These are phyloP conservation scores for Astur gentilis DNA, from an alignment of 2,113 vertebrate genomes.

Conservation along the genomic window DNA sequence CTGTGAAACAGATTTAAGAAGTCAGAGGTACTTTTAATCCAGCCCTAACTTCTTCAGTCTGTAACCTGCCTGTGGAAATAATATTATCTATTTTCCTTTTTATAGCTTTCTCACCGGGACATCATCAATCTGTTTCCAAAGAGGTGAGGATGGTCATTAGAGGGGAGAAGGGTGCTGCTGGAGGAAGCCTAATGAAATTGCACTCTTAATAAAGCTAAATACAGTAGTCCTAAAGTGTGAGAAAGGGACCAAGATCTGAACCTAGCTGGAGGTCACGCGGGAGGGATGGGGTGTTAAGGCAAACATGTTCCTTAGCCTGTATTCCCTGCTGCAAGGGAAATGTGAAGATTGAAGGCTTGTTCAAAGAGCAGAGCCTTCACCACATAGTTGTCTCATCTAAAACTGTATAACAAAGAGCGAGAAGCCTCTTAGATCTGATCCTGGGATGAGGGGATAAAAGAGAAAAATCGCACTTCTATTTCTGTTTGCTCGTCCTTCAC, in stretches of 20 bases:
- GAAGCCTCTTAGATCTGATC: neutral
- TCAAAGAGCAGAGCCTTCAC: neutral
- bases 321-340: neutral
- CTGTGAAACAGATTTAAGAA: slow-evolving; percentile 1
- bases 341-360: neutral
- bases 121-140: neutral
- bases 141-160: neutral
- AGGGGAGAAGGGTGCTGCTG: neutral
- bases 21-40: neutral
- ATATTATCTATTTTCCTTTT: neutral
- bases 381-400: neutral
- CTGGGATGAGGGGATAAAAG: neutral
- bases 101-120: neutral
- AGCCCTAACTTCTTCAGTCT: neutral
- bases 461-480: slow-evolving; percentile 10
- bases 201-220: neutral
- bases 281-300: neutral
- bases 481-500: slow-evolving; percentile 3
- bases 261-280: neutral
- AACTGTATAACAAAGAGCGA: neutral
- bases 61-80: neutral
- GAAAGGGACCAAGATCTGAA: neutral
- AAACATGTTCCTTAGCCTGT: neutral
- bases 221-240: neutral
- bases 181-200: neutral